These are phyloP conservation scores for Neria commutata DNA, from an alignment of 2,888 invertebrate genomes.

Conservation along the genomic window DNA sequence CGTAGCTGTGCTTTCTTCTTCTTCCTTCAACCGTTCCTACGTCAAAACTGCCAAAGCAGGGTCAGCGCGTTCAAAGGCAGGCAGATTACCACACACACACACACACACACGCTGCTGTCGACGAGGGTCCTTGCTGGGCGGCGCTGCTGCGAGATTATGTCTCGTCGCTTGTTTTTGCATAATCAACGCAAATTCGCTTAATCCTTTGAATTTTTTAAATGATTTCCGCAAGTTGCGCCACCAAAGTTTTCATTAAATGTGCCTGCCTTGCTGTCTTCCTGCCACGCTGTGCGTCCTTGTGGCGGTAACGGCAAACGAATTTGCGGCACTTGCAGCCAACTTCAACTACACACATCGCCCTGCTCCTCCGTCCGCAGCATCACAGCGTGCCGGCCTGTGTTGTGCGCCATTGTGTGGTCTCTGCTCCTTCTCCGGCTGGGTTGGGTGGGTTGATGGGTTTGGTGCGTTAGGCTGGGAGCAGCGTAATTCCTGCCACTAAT, in stretches of 20 bases:
- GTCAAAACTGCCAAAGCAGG: too few species aligned
- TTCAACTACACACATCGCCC: background rate
- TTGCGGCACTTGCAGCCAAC: constrained; percentile 4
- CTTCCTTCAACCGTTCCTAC: too few species aligned
- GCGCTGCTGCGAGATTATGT: too few species aligned
- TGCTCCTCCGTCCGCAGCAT: background rate
- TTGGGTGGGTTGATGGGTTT: background rate
- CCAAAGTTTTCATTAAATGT: constrained; percentile 10
- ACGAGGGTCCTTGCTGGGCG: too few species aligned
- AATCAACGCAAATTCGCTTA: constrained; percentile 26
- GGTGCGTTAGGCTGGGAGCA: constrained; percentile 26
- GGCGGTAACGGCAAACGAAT: constrained; percentile 7
- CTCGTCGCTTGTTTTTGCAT: background rate
- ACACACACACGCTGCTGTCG: too few species aligned
- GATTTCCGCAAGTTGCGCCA: constrained; percentile 10
- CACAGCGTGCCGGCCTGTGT: background rate
- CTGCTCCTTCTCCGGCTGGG: constrained; percentile 6
- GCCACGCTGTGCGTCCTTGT: background rate
- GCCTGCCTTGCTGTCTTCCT: background rate
- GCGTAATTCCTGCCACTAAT: constrained; percentile 47
- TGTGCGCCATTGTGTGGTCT: background rate
- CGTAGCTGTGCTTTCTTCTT: too few species aligned
- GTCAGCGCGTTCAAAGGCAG: too few species aligned
- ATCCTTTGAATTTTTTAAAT: constrained; percentile 29
- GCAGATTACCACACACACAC: too few species aligned